phyloP scores from a whole-genome alignment of 2,888 invertebrate species.

The Argynnis bischoffii region DNA sequence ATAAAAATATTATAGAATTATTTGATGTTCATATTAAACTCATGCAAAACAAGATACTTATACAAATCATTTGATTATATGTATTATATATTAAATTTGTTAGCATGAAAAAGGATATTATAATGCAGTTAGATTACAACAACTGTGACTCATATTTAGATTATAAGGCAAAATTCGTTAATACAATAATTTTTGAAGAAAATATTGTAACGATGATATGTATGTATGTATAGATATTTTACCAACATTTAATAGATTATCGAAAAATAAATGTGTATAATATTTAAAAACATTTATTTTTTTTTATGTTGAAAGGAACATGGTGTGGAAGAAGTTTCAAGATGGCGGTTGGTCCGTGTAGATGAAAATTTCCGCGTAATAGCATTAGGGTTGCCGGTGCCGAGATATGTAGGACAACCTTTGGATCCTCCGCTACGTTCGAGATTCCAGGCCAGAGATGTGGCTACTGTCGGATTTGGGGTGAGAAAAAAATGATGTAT shows the following conservation, averaged over 20 bases:
- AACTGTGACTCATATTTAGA: background rate
- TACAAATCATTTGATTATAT: too few relatives aligned
- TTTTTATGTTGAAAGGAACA: constrained; percentile 83
- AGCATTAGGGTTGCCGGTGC: constrained; percentile 95
- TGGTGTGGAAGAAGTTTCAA: constrained; percentile 88
- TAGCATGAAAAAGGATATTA: too few relatives aligned
- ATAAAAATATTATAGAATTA: background rate
- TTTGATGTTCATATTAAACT: too few relatives aligned
- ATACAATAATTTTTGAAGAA: too few relatives aligned
- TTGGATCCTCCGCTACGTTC: constrained; percentile 97
- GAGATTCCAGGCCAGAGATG: constrained; percentile 95
- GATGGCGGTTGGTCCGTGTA: constrained; percentile 95
- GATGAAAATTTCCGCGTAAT: constrained; percentile 96
- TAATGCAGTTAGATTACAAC: background rate
- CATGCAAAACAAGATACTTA: too few relatives aligned
- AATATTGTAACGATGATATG: too few relatives aligned
- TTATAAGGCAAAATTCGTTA: too few relatives aligned
- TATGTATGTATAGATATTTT: too few relatives aligned
- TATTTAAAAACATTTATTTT: background rate
- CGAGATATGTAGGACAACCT: constrained; percentile 94
- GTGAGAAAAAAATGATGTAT: constrained; percentile 63
- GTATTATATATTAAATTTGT: too few relatives aligned
- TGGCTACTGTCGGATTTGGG: constrained; percentile 86
- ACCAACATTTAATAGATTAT: too few relatives aligned
- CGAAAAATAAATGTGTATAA: background rate